Conservation (phyloP, 2,888 invertebrate species). For the Campoletis raptor region DNA sequence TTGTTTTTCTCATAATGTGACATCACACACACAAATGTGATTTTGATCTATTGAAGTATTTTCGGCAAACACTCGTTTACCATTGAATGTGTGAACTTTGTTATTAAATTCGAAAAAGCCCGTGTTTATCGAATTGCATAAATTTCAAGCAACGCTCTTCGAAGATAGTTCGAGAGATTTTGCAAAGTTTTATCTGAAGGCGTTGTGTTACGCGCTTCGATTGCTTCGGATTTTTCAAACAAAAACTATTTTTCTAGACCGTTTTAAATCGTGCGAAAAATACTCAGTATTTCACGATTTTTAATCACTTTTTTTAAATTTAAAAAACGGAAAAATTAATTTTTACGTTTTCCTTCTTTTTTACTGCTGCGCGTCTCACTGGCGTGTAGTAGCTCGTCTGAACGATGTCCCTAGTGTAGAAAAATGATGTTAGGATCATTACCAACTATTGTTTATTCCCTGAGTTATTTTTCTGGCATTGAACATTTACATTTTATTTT, state of each 20-base stretch:
- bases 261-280: neutral
- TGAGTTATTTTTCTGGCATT: neutral
- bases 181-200: neutral
- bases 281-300: neutral
- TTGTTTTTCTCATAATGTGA: neutral
- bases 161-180: neutral
- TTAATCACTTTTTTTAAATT: too few relatives aligned
- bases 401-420: neutral
- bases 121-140: neutral
- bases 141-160: neutral
- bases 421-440: neutral
- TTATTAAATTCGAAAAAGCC: neutral
- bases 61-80: neutral
- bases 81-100: neutral
- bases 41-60: neutral
- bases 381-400: neutral
- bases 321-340: neutral
- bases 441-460: neutral
- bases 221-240: neutral
- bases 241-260: neutral
- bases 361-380: neutral
- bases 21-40: neutral
- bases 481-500: slow-evolving; percentile 60
- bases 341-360: neutral
- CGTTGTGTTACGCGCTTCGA: neutral